Conservation (phyloP, 2,797 vertebrate species). For the Denticeps clupeoides region DNA sequence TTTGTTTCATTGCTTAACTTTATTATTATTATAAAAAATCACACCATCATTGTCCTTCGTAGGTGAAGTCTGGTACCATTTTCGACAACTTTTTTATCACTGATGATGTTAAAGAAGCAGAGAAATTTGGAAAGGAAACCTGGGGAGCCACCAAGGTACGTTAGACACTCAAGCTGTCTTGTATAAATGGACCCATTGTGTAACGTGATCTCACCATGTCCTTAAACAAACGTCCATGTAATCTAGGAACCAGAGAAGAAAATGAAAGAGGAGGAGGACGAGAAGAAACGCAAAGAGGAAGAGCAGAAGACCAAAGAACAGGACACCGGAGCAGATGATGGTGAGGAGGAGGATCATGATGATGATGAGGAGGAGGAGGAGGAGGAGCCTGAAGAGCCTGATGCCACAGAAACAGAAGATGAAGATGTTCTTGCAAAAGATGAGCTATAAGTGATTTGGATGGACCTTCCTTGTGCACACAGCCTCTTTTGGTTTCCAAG, state of each 20-base stretch:
- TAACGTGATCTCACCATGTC: no score
- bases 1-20: not conserved
- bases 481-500: slow-evolving; percentile 38
- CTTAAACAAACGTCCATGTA: no score
- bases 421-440: slow-evolving; percentile 46
- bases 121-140: slow-evolving; percentile 63
- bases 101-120: slow-evolving; percentile 65
- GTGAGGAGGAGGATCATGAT: slow-evolving; percentile 21
- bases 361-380: not conserved
- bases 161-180: no score
- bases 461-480: slow-evolving; percentile 17
- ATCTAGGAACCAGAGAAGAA: slow-evolving; percentile 61
- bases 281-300: slow-evolving; percentile 58
- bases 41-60: slow-evolving; percentile 19
- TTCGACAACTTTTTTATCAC: slow-evolving; percentile 73
- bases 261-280: slow-evolving; percentile 65
- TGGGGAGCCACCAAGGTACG: slow-evolving; percentile 70
- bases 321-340: slow-evolving; percentile 21
- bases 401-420: slow-evolving; percentile 38
- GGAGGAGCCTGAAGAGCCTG: slow-evolving; percentile 32
- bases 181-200: no score
- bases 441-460: slow-evolving; percentile 51
- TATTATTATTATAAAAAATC: no score
- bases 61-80: slow-evolving; percentile 77
- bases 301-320: slow-evolving; percentile 59